Conservation (phyloP, 2,888 invertebrate genomes). For the Cephus spinipes region DNA sequence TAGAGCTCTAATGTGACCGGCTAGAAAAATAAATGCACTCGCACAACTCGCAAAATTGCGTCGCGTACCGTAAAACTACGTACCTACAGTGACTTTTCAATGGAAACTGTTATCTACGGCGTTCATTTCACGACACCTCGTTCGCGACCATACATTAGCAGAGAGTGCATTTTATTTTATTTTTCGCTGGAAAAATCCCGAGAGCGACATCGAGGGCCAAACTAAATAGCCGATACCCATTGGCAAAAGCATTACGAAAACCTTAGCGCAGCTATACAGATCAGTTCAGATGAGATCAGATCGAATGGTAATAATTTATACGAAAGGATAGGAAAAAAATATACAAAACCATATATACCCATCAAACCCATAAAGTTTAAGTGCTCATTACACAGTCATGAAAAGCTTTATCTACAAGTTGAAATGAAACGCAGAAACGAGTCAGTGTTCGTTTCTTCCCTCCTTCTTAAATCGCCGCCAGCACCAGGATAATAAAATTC, state of each 20-base stretch:
- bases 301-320: background rate
- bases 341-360: no score
- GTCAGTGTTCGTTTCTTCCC: background rate
- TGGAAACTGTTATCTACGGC: background rate
- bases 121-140: background rate
- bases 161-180: background rate
- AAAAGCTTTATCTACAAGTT: background rate
- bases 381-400: background rate
- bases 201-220: background rate
- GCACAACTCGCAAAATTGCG: conserved; percentile 17
- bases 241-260: background rate
- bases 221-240: background rate
- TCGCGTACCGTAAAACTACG: background rate
- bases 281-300: background rate
- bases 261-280: background rate
- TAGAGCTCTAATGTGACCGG: conserved; percentile 30
- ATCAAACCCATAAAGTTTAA: background rate
- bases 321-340: background rate
- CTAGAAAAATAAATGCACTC: conserved; percentile 33
- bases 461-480: background rate
- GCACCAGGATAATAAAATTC: background rate
- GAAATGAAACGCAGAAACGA: background rate
- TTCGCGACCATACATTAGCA: background rate
- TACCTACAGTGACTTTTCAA: background rate
- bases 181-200: background rate